Evolutionary conservation across 2,888 invertebrate species (phyloP), one percentile per base, ranked within the genome.

Genomic region (Exocentrus adspersus): DNA sequence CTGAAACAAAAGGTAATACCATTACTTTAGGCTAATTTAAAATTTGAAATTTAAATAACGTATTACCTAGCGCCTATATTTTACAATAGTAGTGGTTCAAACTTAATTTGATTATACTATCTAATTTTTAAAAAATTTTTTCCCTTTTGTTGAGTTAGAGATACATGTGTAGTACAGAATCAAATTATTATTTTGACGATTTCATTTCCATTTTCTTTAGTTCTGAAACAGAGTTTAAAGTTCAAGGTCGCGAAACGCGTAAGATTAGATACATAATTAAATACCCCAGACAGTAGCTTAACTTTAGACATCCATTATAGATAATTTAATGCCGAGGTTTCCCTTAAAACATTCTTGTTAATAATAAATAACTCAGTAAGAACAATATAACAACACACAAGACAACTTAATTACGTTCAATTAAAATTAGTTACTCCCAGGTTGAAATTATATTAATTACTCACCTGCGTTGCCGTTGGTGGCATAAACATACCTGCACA

Each of bases 341-440:
- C n/a, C 14, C 4, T 10, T 41, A 41, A 53, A 53, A 24, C 43
- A 43, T 43, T 54, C 43, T 17, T 51, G 32, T 37, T 45, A 19
- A 28, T 45, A 37, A 54, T 54, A 54, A 54, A 54, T 54, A 16
- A 54, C 54, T 30, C 42, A 17, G 24, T 24, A 45, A 10, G 19
- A 21, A 60, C 51, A 52, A 52, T 60, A 60, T 43, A 60, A 60
- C 60, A 52, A 43, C 52, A 60, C 19, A 45, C 41, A 41, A 42
- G 60, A 43, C 60, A 60, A 45, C 52, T 52, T 60, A 60, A 60
- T 60, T 60, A 41, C 50, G 32, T 59, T 60, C 43, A 53, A 60
- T 60, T 60, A 52, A 60, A 52, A 60, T 28, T 52, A 52, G 51
- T 28, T 60, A 52, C 52, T 52, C 16, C 52, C 51, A 20, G 12